These are phyloP conservation scores for Chloropsis cyanopogon DNA, from an alignment of 2,113 vertebrate genomes.

Conservation along the genomic window DNA sequence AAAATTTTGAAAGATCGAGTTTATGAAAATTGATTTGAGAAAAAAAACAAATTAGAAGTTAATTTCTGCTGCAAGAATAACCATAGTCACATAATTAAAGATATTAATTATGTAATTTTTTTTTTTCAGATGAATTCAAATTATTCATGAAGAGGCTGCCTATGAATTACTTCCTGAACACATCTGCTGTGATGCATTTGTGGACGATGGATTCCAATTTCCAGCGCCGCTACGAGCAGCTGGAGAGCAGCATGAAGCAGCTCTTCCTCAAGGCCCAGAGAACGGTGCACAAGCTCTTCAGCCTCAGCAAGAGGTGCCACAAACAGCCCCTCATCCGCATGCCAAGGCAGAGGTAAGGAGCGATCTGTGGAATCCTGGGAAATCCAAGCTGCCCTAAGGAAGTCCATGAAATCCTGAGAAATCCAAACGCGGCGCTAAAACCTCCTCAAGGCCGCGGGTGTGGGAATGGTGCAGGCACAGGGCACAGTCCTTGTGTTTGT, in stretches of 20 bases:
- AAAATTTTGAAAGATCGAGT: background rate
- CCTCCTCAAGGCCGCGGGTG: background rate
- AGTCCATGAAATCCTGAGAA: too few species aligned
- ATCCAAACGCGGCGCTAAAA: background rate
- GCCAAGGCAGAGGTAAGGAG: slow-evolving; percentile 79
- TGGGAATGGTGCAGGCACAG: background rate
- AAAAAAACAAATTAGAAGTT: background rate
- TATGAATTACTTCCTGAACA: slow-evolving; percentile 91
- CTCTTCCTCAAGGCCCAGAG: slow-evolving; percentile 88
- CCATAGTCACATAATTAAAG: background rate
- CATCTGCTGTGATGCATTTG: slow-evolving; percentile 87
- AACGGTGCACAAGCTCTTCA: slow-evolving; percentile 94
- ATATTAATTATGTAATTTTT: background rate
- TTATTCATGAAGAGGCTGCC: slow-evolving; percentile 90
- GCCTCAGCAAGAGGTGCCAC: slow-evolving; percentile 94
- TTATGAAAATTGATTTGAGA: background rate
- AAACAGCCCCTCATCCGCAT: slow-evolving; percentile 89
- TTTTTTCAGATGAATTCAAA: slow-evolving; percentile 91
- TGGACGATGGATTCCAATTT: slow-evolving; percentile 92
- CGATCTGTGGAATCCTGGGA: too few species aligned
- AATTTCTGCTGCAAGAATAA: background rate
- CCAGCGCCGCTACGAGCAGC: slow-evolving; percentile 89
- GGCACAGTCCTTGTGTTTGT: background rate
- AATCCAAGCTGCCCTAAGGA: background rate
- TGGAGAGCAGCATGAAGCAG: slow-evolving; percentile 87